These are phyloP conservation scores for Peromyscus polionotus DNA, from an alignment of 2,113 vertebrate genomes.

Conservation along the genomic window DNA sequence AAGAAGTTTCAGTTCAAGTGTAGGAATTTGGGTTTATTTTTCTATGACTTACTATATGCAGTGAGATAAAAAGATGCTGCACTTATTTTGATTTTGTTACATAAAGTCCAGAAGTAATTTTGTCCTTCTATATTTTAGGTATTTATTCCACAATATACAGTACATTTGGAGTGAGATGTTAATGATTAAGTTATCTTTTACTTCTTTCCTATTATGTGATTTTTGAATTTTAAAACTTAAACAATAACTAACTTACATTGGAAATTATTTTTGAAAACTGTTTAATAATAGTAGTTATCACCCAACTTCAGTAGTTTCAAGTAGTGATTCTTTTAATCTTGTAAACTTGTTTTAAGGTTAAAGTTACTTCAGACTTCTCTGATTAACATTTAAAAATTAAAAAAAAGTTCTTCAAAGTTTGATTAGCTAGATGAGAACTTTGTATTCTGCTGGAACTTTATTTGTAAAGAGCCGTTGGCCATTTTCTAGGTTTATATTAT, in stretches of 20 bases:
- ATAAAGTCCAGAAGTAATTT: neutral
- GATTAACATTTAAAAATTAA: constrained; percentile 53
- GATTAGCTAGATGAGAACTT: constrained; percentile 18
- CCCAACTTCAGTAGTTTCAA: neutral
- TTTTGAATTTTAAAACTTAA: constrained; percentile 29
- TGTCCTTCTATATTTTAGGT: constrained; percentile 44
- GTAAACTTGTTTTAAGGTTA: constrained; percentile 47
- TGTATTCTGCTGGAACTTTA: constrained; percentile 63
- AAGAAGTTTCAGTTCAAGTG: constrained; percentile 25
- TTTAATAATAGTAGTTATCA: neutral
- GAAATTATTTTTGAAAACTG: constrained; percentile 3
- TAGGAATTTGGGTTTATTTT: constrained; percentile 41
- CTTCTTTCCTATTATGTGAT: neutral
- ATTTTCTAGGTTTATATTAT: constrained; percentile 57
- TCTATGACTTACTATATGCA: neutral
- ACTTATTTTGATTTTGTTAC: constrained; percentile 56
- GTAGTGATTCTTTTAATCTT: constrained; percentile 10
- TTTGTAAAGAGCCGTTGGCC: neutral
- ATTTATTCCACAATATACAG: constrained; percentile 22
- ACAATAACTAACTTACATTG: constrained; percentile 13
- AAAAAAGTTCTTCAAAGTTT: neutral
- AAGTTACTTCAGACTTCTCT: constrained; percentile 49
- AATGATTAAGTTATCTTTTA: constrained; percentile 18
- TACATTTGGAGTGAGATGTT: constrained; percentile 32
- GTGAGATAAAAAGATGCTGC: neutral